A percentile compares a stretch with the other conserved stretches of the same genome.
phyloP scores from a whole-genome alignment of 2,797 vertebrate species.

The Masticophis lateralis region DNA sequence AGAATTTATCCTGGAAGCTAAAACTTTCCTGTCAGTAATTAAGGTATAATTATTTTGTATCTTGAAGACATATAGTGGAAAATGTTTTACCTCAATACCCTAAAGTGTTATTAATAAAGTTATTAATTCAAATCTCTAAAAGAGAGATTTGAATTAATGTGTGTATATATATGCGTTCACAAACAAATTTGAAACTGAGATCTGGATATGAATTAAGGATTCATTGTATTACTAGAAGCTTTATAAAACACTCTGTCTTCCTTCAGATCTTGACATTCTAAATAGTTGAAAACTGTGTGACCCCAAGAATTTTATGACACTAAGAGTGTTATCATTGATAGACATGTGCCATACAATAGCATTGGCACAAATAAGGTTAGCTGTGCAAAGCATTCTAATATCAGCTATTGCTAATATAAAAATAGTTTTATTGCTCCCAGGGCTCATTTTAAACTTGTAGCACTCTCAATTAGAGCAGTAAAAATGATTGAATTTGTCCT shows the following conservation, averaged over 20 bases:
- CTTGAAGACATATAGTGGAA: not conserved
- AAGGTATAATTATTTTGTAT: not conserved
- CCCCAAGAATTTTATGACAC: not conserved
- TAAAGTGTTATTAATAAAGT: not conserved
- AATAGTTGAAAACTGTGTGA: slow-evolving; percentile 28
- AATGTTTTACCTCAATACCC: not conserved
- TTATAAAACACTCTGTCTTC: slow-evolving; percentile 35
- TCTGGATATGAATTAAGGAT: not conserved
- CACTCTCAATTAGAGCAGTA: slow-evolving; percentile 23
- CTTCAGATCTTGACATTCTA: slow-evolving; percentile 23
- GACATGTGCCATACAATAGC: not conserved
- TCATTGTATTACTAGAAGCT: slow-evolving; percentile 40
- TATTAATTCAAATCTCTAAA: not conserved
- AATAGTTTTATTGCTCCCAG: slow-evolving; percentile 36
- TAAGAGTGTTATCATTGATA: slow-evolving; percentile 20
- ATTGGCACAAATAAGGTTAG: slow-evolving; percentile 16
- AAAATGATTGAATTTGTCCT: slow-evolving; percentile 28
- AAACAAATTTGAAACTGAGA: not conserved
- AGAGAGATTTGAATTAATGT: not conserved
- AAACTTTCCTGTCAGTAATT: not conserved
- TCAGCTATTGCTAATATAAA: slow-evolving; percentile 16
- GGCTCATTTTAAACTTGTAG: slow-evolving; percentile 39
- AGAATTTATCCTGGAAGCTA: not conserved
- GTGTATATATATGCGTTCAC: not conserved
- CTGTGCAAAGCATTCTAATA: not conserved